Evolutionary conservation across 2,113 vertebrate species (phyloP).

Genomic region (Oenanthe oenanthe): DNA sequence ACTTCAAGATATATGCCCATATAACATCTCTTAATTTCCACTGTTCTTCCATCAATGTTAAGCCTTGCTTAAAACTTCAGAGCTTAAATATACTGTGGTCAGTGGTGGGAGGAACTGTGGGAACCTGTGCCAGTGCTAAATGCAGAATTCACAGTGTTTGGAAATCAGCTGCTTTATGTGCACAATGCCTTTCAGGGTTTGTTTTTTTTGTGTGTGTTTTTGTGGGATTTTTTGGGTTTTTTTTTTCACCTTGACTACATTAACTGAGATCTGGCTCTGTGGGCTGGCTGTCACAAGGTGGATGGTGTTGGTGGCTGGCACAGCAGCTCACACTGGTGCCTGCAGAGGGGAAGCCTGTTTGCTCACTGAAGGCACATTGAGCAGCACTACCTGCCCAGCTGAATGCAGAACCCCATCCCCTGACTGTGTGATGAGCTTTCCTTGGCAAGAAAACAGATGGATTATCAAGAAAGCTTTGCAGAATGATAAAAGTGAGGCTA

Average conservation of each 20-base stretch:
- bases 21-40: neutral
- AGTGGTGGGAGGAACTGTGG: neutral
- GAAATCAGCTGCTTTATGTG: neutral
- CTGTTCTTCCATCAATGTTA: neutral
- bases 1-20: neutral
- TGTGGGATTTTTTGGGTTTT: neutral
- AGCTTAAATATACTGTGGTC: neutral
- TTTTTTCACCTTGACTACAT: neutral
- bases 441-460: neutral
- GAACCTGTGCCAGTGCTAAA: fast-evolving
- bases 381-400: neutral
- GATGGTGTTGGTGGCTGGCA: neutral
- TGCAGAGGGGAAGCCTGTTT: neutral
- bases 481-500: neutral
- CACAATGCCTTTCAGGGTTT: neutral
- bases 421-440: neutral
- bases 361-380: neutral
- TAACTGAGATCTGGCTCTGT: neutral
- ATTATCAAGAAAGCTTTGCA: neutral
- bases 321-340: neutral
- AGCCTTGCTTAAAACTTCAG: neutral
- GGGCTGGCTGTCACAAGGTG: neutral
- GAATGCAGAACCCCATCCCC: neutral
- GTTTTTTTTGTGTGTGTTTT: neutral
- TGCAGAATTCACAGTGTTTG: neutral